Base-by-base conservation (phyloP, 2,797 vertebrate genomes). In the Euthynnus affinis region DNA sequence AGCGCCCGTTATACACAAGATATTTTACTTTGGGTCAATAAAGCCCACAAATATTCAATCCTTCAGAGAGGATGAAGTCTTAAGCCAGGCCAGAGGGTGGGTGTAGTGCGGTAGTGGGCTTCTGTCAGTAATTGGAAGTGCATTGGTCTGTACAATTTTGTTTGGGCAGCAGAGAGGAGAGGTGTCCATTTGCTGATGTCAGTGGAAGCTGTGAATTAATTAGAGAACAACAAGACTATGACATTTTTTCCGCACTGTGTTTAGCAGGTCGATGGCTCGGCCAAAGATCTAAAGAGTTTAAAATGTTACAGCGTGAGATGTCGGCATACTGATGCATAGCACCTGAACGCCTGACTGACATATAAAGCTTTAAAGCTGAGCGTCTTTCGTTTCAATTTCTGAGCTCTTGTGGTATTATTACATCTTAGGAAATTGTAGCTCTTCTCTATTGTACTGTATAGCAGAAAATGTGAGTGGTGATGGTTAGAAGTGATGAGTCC, bases 401-500 rank as follows among this genome's bases (percentile, higher is more conserved):
- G 49, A 34, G 34, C 48, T 85, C 18, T 2, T 65, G 55, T 79
- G 51, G 49, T 37, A 37, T 77, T 71, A 56, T 76, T 76, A 55
- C 32, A 62, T 76, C 52, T 65, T 12, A 46, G 22, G 29, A 75
- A 40, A 3, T 17, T 59, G 71, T 61, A 32, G 29, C 65, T 78
- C 59, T 9, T 12, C 73, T 74, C 52, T 52, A 51, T 81, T 3
- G 0, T 27, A 40, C 46, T 29, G 46, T 59, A 71, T 17, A 1
- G 59, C 44, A 78, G 66, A 49, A 52, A 49, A 79, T 74, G 59
- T 73, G 61, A 80, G 68, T 25, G 58, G 40, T 72, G 64, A 84
- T 74, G 51, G 68, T 82, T 82, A 68, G 78, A 83, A 76, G 65
- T 63, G 74, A 91, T 72, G 83, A 88, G 53, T 74, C 71, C 70